Percentiles rank a stretch among this genome's conserved stretches.
Evolutionary conservation across 2,888 invertebrate genomes (phyloP).

Genomic region (Rhagium mordax): DNA sequence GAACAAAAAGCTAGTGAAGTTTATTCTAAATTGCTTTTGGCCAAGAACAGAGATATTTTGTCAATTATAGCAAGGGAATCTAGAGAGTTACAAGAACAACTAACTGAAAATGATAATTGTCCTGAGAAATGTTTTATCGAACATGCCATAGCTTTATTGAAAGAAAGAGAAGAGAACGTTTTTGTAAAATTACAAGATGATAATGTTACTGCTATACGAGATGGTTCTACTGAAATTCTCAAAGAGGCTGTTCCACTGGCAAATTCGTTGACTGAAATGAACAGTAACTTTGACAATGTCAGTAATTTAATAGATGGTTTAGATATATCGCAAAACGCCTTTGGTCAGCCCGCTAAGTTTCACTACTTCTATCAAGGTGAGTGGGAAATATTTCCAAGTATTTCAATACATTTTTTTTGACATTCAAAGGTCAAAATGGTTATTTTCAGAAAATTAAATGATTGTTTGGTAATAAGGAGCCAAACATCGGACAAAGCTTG

Average conservation of each 20-base stretch:
- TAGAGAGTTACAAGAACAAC: slow-evolving; percentile 76
- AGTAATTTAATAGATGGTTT: slow-evolving; percentile 3
- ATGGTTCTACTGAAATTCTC: background rate
- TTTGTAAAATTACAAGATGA: slow-evolving; percentile 33
- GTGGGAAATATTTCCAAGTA: slow-evolving; percentile 10
- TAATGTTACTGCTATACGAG: background rate
- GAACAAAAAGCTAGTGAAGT: slow-evolving; percentile 73
- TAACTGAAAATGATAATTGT: slow-evolving; percentile 78
- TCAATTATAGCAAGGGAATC: slow-evolving; percentile 84
- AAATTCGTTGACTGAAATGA: background rate
- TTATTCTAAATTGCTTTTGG: slow-evolving; percentile 85
- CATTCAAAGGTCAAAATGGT: too few species aligned
- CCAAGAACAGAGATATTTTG: slow-evolving; percentile 78
- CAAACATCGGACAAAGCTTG: too few species aligned
- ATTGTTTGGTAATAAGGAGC: too few species aligned
- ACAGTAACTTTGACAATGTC: background rate
- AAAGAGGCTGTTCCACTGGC: background rate
- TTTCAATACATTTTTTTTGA: too few species aligned
- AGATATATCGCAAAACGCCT: slow-evolving; percentile 16
- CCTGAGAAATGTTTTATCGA: slow-evolving; percentile 91
- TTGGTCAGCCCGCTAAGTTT: slow-evolving; percentile 69
- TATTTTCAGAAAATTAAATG: too few species aligned
- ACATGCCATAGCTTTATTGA: slow-evolving; percentile 83
- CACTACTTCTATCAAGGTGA: slow-evolving; percentile 90
- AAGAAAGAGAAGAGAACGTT: slow-evolving; percentile 70